Conservation (phyloP, 2,797 vertebrate species). For the Oryzias dopingdopingensis region DNA sequence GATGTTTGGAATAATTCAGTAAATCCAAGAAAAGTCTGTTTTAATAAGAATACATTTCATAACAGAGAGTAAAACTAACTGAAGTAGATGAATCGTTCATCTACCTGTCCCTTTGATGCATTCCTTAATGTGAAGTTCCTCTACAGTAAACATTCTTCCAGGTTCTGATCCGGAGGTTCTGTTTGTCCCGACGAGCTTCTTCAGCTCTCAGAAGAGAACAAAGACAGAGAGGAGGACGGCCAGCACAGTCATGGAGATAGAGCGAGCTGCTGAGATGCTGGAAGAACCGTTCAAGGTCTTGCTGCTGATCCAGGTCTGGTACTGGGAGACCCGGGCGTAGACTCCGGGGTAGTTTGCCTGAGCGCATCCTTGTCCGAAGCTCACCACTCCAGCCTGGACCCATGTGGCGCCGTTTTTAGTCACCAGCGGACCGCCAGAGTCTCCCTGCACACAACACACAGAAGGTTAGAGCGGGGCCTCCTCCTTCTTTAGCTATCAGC, state of each 20-base stretch:
- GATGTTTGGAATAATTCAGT: no score
- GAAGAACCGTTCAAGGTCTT: constrained; percentile 35
- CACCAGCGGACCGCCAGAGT: constrained; percentile 14
- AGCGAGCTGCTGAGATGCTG: neutral
- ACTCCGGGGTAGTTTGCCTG: constrained; percentile 29
- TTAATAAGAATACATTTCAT: no score
- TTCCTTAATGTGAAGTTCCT: no score
- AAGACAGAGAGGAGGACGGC: constrained; percentile 16
- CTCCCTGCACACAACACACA: constrained; percentile 1
- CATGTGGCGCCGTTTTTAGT: constrained; percentile 1
- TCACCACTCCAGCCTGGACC: constrained; percentile 44
- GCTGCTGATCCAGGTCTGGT: constrained; percentile 58
- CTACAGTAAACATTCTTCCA: no score
- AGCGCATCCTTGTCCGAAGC: constrained; percentile 47
- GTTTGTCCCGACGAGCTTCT: no score
- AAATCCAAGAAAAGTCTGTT: no score
- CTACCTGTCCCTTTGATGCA: no score
- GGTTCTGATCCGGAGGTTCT: no score
- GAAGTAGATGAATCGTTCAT: no score
- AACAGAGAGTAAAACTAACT: no score
- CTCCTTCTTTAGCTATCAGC: no score
- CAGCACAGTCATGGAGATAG: neutral
- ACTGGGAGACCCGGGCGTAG: constrained; percentile 60
- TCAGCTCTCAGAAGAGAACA: constrained; percentile 22
- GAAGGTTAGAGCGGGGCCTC: no score